These are phyloP conservation scores for Octomys mimax DNA, from an alignment of 2,797 vertebrate genomes.

Conservation along the genomic window DNA sequence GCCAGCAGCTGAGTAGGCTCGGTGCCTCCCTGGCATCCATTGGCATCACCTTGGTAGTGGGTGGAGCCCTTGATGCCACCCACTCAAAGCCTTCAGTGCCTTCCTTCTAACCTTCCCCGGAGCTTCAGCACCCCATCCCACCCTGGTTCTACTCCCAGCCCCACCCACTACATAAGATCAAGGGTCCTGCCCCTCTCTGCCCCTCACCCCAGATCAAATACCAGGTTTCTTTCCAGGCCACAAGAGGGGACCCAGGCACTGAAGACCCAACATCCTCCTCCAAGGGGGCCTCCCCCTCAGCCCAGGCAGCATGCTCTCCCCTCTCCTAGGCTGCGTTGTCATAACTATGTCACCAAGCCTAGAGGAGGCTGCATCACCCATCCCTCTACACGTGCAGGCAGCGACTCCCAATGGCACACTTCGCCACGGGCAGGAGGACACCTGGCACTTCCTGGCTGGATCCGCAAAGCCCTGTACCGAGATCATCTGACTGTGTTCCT, in stretches of 20 bases:
- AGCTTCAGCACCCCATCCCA: not conserved
- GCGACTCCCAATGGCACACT: not conserved
- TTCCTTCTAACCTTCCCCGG: not conserved
- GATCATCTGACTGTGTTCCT: too few relatives aligned
- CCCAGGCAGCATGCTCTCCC: not conserved
- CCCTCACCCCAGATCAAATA: not conserved
- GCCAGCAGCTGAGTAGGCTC: not conserved
- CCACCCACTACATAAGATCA: slow-evolving; percentile 32
- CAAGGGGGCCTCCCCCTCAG: not conserved
- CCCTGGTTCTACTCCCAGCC: slow-evolving; percentile 46
- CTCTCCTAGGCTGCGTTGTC: not conserved
- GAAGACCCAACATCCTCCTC: slow-evolving; percentile 48
- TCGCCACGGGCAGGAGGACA: too few relatives aligned
- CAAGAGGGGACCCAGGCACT: not conserved
- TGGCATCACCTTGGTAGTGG: not conserved
- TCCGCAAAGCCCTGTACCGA: fast-evolving
- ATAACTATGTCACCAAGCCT: not conserved
- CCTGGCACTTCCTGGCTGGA: fast-evolving
- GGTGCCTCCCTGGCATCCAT: too few relatives aligned
- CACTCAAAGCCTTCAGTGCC: not conserved
- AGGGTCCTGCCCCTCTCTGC: too few relatives aligned
- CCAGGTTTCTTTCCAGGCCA: not conserved
- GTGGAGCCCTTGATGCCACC: not conserved
- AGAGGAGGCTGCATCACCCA: not conserved
- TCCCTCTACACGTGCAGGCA: fast-evolving